A percentile compares a stretch with the other conserved stretches of the same genome.
Conservation (phyloP, 2,113 vertebrate species). For the Xenopus borealis region DNA sequence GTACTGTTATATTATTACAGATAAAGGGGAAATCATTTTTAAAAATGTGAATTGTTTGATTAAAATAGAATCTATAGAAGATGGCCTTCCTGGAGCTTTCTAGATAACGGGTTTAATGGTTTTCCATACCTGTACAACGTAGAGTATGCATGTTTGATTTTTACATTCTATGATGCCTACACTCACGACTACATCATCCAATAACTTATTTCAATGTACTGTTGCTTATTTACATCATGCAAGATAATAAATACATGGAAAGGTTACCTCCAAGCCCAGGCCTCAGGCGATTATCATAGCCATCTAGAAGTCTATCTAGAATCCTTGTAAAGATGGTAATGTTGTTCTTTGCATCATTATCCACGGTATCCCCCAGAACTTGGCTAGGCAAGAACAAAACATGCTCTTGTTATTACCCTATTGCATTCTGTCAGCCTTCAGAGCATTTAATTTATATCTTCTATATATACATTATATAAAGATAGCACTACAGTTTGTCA, state of each 20-base stretch:
- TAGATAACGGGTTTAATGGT: no score
- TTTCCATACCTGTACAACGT: no score
- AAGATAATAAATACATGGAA: background rate
- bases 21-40: no score
- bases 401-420: constrained; percentile 40
- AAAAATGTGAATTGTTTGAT: no score
- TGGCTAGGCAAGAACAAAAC: constrained; percentile 73
- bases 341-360: constrained; percentile 94
- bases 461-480: no score
- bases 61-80: no score
- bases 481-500: no score
- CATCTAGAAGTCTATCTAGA: constrained; percentile 96
- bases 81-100: no score
- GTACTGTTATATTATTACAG: no score
- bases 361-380: constrained; percentile 78
- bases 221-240: background rate
- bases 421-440: background rate
- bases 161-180: background rate
- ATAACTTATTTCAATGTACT: background rate
- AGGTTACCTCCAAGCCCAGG: constrained; percentile 93
- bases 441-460: no score
- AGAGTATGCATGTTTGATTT: background rate
- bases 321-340: constrained; percentile 98
- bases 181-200: background rate
- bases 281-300: constrained; percentile 96